Evolutionary conservation across 2,797 vertebrate species (phyloP).

Genomic region (Hephaestus fuliginosus): DNA sequence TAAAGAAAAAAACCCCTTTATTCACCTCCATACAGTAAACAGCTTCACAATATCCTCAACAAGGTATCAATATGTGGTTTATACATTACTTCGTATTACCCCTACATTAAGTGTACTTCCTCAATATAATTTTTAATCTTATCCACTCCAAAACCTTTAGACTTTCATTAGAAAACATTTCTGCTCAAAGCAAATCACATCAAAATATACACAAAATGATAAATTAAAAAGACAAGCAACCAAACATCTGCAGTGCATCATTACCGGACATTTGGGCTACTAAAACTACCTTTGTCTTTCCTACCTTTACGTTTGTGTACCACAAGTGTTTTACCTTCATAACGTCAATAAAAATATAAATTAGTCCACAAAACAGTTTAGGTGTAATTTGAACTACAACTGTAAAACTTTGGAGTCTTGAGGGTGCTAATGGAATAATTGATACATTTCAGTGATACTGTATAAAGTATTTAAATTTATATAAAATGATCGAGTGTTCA

Average conservation of each 20-base stretch:
- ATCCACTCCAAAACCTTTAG: constrained; percentile 62
- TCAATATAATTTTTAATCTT: constrained; percentile 48
- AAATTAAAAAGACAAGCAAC: constrained; percentile 65
- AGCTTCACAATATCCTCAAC: constrained; percentile 62
- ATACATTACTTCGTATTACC: constrained; percentile 47
- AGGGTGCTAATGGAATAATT: constrained; percentile 26
- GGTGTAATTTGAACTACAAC: constrained; percentile 24
- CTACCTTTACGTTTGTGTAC: neutral
- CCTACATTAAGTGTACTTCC: constrained; percentile 48
- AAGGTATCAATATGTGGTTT: constrained; percentile 53
- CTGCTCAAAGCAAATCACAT: constrained; percentile 69
- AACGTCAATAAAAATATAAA: constrained; percentile 53
- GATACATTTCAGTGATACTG: neutral
- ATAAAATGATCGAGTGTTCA: neutral
- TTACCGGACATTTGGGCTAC: constrained; percentile 29
- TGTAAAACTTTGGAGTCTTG: constrained; percentile 27
- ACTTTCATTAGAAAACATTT: constrained; percentile 72
- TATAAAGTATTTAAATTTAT: neutral
- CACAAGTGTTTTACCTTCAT: constrained; percentile 32
- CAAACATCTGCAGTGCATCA: constrained; percentile 58
- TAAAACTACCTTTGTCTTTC: constrained; percentile 7
- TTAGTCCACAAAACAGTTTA: constrained; percentile 50
- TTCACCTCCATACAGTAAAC: constrained; percentile 75
- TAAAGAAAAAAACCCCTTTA: constrained; percentile 75
- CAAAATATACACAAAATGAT: constrained; percentile 64